Evolutionary conservation across 1,140 invertebrate genomes (phyloP), one percentile per base, ranked within the genome.

Genomic region (Alviniconcha marisindica): DNA sequence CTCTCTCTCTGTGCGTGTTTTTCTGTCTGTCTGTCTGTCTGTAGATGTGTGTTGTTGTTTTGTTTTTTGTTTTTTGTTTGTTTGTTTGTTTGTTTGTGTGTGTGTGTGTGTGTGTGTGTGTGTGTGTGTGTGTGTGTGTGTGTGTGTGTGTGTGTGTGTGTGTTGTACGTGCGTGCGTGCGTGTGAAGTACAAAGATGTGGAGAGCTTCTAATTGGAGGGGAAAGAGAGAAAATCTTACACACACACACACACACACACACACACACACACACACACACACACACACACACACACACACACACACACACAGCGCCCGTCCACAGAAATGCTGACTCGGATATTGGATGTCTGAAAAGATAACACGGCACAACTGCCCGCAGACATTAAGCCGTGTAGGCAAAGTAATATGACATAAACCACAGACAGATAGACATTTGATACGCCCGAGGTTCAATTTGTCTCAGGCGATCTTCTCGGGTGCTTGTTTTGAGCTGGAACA

Each of bases 241-340:
- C 14, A 33, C 36, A 38, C 66, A 33, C 36, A 10, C 66, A 10
- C 36, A 10, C 28, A 10, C 36, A 38, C 28, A 71, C 66, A 71
- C 66, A 38, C 28, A 38, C 66, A 71, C 66, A 38, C 66, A 71
- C 66, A 71, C 66, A 38, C 66, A 71, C 66, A 71, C 66, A 38
- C 36, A 71, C 66, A 38, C 66, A 71, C 66, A 71, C 66, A 38
- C 66, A 71, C 66, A 71, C 66, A 38, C 66, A 71, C 66, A 71
- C 66, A 38, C 66, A 36, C 66, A 71, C 33, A 38, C 66, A 31
- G 2, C 31, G 36, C 66, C 7, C 66, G 5, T n/a, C 10, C 60
- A 66, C 60, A 66, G 10, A 66, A 7, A 66, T 21, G 21, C 48
- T 51, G 10, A 51, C 48, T 51, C 48, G 48, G 21, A 51, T 51